phyloP scores from a whole-genome alignment of 2,888 invertebrate genomes.

The Tribolium freemani region DNA sequence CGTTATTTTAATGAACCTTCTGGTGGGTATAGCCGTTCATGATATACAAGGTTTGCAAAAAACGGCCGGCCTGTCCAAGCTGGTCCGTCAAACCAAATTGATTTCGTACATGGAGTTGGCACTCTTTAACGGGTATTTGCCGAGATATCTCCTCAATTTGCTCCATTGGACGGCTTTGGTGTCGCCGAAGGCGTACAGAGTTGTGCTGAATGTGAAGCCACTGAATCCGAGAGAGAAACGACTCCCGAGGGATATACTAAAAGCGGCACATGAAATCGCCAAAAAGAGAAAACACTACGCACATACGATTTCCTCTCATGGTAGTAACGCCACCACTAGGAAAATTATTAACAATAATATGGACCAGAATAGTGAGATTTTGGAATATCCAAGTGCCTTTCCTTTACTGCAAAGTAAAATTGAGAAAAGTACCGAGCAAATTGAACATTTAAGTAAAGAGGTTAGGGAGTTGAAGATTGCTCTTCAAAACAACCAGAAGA shows the following conservation, averaged over 20 bases:
- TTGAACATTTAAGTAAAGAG: conserved; percentile 77
- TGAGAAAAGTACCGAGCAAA: conserved; percentile 78
- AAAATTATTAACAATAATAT: conserved; percentile 76
- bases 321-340: conserved; percentile 70
- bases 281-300: conserved; percentile 81
- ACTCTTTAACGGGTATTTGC: conserved; percentile 83
- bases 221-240: conserved; percentile 87
- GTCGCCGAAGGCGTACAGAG: conserved; percentile 85
- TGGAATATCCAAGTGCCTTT: conserved; percentile 68
- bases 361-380: conserved; percentile 63
- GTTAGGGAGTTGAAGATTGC: conserved; percentile 76
- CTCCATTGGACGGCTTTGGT: conserved; percentile 84
- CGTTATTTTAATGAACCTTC: conserved; percentile 86
- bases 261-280: conserved; percentile 85
- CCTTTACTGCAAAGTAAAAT: conserved; percentile 75
- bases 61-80: conserved; percentile 86
- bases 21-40: conserved; percentile 90
- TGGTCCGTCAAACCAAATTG: conserved; percentile 88
- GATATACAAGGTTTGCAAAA: conserved; percentile 89
- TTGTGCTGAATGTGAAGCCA: conserved; percentile 86
- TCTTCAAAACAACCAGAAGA: conserved; percentile 64
- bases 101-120: conserved; percentile 89
- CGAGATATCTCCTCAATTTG: conserved; percentile 80
- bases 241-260: conserved; percentile 83
- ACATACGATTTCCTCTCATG: conserved; percentile 78